Evolutionary conservation across 2,113 vertebrate species (phyloP).

Genomic region (Isichthys henryi): DNA sequence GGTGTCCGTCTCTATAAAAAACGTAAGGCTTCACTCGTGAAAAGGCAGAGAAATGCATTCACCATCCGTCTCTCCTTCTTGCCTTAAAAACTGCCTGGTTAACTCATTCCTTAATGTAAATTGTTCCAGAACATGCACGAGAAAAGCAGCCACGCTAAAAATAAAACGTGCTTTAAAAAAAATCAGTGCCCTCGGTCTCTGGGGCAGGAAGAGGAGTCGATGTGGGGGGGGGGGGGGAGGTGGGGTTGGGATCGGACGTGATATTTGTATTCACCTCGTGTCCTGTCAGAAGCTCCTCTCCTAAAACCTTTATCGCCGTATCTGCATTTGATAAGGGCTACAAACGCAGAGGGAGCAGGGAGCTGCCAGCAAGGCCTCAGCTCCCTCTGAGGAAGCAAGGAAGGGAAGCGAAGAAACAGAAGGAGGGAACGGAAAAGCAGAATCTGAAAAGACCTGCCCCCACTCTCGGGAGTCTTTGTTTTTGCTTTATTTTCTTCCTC

Average conservation of each 20-base stretch:
- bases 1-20: constrained; percentile 29
- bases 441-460: not conserved
- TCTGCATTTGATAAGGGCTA: constrained; percentile 5
- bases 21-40: not conserved
- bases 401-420: too few species aligned
- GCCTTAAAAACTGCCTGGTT: not conserved
- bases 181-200: not conserved
- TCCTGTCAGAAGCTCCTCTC: not conserved
- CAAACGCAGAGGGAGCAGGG: not conserved
- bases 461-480: not conserved
- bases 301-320: not conserved
- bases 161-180: not conserved
- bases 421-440: not conserved
- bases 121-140: not conserved
- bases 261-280: not conserved
- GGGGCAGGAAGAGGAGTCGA: not conserved
- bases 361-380: not conserved
- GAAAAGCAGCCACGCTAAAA: not conserved
- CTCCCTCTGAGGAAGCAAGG: not conserved
- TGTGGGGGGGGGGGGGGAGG: not conserved
- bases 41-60: not conserved
- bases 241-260: not conserved
- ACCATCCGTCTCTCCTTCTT: not conserved
- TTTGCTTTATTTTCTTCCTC: not conserved
- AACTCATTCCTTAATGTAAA: constrained; percentile 3